Evolutionary conservation across 2,113 vertebrate species (phyloP), one percentile per base, ranked within the genome.

Genomic region (Aegypius monachus): DNA sequence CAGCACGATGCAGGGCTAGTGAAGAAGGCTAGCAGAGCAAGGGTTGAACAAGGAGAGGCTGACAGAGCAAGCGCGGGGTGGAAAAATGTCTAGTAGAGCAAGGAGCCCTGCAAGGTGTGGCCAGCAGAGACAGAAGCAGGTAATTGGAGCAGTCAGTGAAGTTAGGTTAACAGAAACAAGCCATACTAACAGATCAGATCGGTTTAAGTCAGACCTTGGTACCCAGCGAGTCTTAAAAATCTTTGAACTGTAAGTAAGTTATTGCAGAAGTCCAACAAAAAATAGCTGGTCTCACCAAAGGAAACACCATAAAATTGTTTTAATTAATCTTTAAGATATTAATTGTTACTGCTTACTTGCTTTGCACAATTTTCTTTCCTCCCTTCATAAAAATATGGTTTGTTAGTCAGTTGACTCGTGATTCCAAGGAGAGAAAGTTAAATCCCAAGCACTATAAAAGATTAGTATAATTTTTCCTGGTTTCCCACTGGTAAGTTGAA

Each of bases 1-100:
- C 34, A 45, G 62, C 38, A 12, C 0, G 2, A 59, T 1, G 3
- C 23, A 75, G 32, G 23, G 36, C 13, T 48, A 32, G 19, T 47
- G 45, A 59, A 86, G 40, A 29, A 13, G 14, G 15, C 48, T 58
- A 58, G 16, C 59, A 40, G 19, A 66, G 27, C 40, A 66, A 43
- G 20, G 25, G 13, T 27, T 29, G 47, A 78, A 72, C 31, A 53
- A 1, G 2, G 16, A 86, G 31, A n/a, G 52, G 58, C 4, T 59
- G 31, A 22, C 31, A 43, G 67, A 55, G 22, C 4, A 36, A 79
- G 34, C 21, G 36, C 13, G 10, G 16, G 23, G 21, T 45, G 43
- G 36, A 62, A 87, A 43, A 79, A 31, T 10, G 3, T 11, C 36
- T 31, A 56, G n/a, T 3, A 62, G 40, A 55, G 13, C 0, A 0